Conservation (phyloP, 2,113 vertebrate genomes). For the Semnornis frantzii region DNA sequence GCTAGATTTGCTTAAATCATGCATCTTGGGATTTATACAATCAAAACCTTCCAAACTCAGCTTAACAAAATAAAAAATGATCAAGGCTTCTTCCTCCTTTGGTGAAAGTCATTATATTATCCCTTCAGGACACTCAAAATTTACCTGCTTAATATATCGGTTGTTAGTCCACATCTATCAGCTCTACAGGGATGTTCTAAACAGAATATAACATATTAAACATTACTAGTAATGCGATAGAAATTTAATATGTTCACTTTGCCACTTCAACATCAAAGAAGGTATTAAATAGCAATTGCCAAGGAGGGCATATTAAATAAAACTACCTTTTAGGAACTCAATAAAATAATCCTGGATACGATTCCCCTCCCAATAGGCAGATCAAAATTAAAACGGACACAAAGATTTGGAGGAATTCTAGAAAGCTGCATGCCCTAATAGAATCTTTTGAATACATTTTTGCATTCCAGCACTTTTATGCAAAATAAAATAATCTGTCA, state of each 20-base stretch:
- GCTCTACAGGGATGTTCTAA: background rate
- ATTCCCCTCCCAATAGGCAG: background rate
- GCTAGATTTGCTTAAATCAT: background rate
- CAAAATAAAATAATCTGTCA: background rate
- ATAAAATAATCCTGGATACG: constrained; percentile 5
- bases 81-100: background rate
- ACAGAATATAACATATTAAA: background rate
- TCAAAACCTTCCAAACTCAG: background rate
- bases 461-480: background rate
- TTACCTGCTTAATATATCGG: background rate
- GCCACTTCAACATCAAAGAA: constrained; percentile 20
- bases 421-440: background rate
- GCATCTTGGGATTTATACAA: background rate
- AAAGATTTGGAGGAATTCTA: background rate
- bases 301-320: background rate
- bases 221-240: background rate
- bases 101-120: background rate
- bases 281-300: background rate
- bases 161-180: background rate
- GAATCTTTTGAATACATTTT: background rate
- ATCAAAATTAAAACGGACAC: background rate
- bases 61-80: background rate
- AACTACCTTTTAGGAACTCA: background rate
- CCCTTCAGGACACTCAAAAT: background rate
- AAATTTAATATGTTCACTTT: background rate